These are phyloP conservation scores for Ammodramus savannarum DNA, from an alignment of 2,113 vertebrate species.

Conservation along the genomic window DNA sequence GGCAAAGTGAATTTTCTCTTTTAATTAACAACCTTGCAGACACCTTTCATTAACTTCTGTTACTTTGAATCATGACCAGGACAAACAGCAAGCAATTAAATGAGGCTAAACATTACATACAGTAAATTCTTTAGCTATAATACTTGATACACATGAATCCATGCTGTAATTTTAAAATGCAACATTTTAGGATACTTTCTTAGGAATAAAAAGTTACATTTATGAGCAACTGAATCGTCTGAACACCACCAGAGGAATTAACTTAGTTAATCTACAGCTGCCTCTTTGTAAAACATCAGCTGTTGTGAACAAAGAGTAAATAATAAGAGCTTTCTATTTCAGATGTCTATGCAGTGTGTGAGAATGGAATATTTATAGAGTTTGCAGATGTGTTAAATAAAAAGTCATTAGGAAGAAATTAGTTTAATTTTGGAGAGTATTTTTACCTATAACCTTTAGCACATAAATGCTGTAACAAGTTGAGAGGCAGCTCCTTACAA, in stretches of 20 bases:
- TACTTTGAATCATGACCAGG: background rate
- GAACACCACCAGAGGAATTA: background rate
- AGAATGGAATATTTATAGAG: background rate
- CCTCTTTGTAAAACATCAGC: background rate
- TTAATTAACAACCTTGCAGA: background rate
- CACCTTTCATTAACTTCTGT: background rate
- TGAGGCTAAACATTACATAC: background rate
- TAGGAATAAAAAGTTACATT: background rate
- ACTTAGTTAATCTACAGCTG: background rate
- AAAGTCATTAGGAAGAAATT: background rate
- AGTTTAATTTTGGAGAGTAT: background rate
- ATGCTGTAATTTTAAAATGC: background rate
- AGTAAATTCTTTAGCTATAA: background rate
- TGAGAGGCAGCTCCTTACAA: background rate
- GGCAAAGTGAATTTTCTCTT: background rate
- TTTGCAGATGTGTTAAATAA: background rate
- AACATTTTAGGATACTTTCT: background rate
- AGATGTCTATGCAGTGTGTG: background rate
- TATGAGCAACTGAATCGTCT: background rate
- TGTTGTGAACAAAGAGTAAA: background rate
- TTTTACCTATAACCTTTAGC: background rate
- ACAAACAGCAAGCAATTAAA: background rate
- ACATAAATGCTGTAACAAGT: background rate
- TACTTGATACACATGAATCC: background rate
- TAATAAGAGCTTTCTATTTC: background rate